Conservation (phyloP, 92 coral and sea anemone genomes). For the Diadumene lineata region DNA sequence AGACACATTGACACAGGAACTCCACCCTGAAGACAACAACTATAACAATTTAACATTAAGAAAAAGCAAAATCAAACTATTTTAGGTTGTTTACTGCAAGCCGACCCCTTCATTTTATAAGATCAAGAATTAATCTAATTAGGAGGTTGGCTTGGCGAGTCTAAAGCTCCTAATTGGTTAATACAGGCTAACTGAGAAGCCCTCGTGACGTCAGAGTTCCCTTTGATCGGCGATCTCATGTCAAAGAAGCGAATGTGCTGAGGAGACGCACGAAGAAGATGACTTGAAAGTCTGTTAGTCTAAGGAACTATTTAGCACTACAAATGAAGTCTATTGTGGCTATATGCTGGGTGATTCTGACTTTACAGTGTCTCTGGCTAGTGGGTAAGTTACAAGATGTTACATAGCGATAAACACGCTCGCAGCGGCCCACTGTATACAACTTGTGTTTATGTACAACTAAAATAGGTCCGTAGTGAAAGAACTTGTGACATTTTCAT, state of each 20-base stretch:
- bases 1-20: not conserved
- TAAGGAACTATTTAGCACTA: conserved; percentile 32
- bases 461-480: conserved; percentile 6
- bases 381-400: conserved; percentile 26
- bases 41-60: not conserved
- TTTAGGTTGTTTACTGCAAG: not conserved
- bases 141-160: conserved; percentile 57
- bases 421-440: not conserved
- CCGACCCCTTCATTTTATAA: conserved; percentile 18
- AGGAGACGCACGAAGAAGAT: conserved; percentile 11
- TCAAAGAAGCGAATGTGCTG: not conserved
- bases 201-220: conserved; percentile 57
- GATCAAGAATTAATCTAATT: conserved; percentile 73
- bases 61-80: not conserved
- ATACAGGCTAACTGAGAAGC: conserved; percentile 21
- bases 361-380: conserved; percentile 12
- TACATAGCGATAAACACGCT: not conserved
- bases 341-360: conserved; percentile 25
- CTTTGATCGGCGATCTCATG: not conserved
- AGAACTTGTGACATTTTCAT: conserved; percentile 17
- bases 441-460: conserved; percentile 20
- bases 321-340: conserved; percentile 48
- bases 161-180: conserved; percentile 49
- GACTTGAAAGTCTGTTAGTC: conserved; percentile 44
- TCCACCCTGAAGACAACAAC: not conserved